These are phyloP conservation scores for Drosophila ochracea DNA, from an alignment of 2,888 invertebrate genomes.

Conservation along the genomic window DNA sequence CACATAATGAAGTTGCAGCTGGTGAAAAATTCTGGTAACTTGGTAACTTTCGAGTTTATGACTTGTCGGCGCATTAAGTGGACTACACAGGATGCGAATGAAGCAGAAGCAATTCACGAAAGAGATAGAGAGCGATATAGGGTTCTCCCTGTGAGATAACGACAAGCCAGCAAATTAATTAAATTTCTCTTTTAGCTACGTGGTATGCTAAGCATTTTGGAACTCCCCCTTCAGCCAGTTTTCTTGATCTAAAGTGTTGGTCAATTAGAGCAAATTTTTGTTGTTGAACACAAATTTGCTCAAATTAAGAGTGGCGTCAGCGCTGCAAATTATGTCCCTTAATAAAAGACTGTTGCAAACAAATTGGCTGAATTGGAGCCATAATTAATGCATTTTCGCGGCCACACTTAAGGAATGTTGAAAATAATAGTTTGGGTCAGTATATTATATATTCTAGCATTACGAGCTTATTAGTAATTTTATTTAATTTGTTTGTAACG, in stretches of 20 bases:
- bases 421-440: background rate
- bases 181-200: slow-evolving; percentile 63
- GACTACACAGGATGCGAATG: slow-evolving; percentile 27
- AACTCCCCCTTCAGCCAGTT: background rate
- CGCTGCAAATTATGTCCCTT: background rate
- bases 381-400: background rate
- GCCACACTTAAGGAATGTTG: background rate
- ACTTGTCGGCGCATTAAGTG: slow-evolving; percentile 59
- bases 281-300: slow-evolving; percentile 14
- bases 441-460: background rate
- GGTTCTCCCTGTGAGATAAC: background rate
- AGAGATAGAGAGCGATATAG: background rate
- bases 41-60: slow-evolving; percentile 67
- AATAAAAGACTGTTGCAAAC: background rate
- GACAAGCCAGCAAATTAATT: slow-evolving; percentile 67
- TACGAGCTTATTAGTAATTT: background rate
- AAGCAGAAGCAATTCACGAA: slow-evolving; percentile 19
- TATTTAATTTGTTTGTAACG: background rate
- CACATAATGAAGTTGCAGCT: slow-evolving; percentile 80
- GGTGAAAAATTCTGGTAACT: slow-evolving; percentile 67
- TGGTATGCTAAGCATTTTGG: slow-evolving; percentile 61
- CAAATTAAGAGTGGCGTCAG: slow-evolving; percentile 7
- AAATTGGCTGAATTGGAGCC: background rate
- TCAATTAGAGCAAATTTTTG: slow-evolving; percentile 38
- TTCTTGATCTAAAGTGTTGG: slow-evolving; percentile 25